These are phyloP conservation scores for Lysandra coridon DNA, from an alignment of 2,888 invertebrate species.

Conservation along the genomic window DNA sequence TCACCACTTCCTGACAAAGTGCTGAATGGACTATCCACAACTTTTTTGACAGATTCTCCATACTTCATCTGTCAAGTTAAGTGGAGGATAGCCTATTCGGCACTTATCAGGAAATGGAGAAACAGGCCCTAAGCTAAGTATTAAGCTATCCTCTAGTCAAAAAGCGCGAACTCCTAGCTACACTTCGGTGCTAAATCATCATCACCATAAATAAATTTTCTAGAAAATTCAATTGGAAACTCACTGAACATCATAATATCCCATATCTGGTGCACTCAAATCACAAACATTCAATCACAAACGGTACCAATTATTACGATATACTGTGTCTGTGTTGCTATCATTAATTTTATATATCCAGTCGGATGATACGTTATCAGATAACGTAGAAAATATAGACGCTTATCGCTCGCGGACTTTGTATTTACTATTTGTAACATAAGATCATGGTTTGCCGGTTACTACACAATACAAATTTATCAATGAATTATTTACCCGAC, in stretches of 20 bases:
- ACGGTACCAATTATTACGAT: slow-evolving; percentile 3
- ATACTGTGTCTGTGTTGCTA: slow-evolving; percentile 29
- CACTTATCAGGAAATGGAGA: too few species aligned
- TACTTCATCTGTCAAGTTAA: too few species aligned
- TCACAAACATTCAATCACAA: slow-evolving; percentile 30
- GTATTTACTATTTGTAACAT: background rate
- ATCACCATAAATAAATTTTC: background rate
- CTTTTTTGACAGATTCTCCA: too few species aligned
- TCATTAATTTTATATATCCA: slow-evolving; percentile 37
- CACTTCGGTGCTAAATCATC: background rate
- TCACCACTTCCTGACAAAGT: too few species aligned
- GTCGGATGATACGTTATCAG: slow-evolving; percentile 35
- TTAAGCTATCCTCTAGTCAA: too few species aligned
- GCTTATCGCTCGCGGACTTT: slow-evolving; percentile 32
- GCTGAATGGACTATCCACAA: too few species aligned
- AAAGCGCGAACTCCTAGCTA: too few species aligned
- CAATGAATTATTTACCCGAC: too few species aligned
- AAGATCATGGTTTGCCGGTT: background rate
- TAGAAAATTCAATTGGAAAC: slow-evolving; percentile 9
- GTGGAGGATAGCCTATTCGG: too few species aligned
- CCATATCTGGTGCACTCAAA: slow-evolving; percentile 22
- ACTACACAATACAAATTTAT: background rate
- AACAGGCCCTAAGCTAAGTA: too few species aligned
- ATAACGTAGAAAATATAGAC: slow-evolving; percentile 33
- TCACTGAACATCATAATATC: slow-evolving; percentile 29